A percentile compares a stretch with the other conserved stretches of the same genome.
Evolutionary conservation across 35 echinoderm and acorn worm genomes (phyloP).

Genomic region (Heliocidaris erythrogramma): DNA sequence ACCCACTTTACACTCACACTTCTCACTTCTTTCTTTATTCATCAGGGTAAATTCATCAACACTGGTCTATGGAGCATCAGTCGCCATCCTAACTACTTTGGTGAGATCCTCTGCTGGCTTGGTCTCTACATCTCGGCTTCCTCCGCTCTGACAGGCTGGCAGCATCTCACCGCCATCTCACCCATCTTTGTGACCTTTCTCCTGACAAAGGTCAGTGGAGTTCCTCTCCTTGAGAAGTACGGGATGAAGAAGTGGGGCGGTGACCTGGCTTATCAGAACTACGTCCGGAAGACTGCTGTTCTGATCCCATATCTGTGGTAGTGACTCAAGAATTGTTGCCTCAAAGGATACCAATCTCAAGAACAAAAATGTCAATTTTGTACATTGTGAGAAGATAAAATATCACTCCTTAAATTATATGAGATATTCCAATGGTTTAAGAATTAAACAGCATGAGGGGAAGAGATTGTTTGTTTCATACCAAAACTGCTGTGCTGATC

Average conservation of each 20-base stretch:
- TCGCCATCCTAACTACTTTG: conserved; percentile 95
- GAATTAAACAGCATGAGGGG: no score
- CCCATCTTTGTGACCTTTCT: conserved; percentile 88
- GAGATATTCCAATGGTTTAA: no score
- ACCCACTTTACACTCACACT: no score
- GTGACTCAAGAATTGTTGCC: neutral
- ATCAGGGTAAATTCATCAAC: conserved; percentile 87
- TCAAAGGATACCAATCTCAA: no score
- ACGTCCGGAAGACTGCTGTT: conserved; percentile 79
- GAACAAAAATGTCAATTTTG: no score
- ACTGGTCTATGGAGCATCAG: conserved; percentile 91
- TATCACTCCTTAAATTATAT: no score
- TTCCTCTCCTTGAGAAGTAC: conserved; percentile 79
- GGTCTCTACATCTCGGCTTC: conserved; percentile 87
- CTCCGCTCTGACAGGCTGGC: conserved; percentile 77
- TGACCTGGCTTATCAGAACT: conserved; percentile 66
- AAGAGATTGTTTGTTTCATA: no score
- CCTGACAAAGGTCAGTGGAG: conserved; percentile 75
- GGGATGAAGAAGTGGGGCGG: conserved; percentile 85
- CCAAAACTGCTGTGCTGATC: no score
- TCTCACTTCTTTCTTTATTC: neutral
- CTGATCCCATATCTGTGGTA: conserved; percentile 78
- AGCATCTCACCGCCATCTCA: conserved; percentile 77
- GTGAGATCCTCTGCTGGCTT: conserved; percentile 86
- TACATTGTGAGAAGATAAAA: no score